Evolutionary conservation across 2,797 vertebrate species (phyloP), one percentile per base, ranked within the genome.

Genomic region (Malurus splendens): DNA sequence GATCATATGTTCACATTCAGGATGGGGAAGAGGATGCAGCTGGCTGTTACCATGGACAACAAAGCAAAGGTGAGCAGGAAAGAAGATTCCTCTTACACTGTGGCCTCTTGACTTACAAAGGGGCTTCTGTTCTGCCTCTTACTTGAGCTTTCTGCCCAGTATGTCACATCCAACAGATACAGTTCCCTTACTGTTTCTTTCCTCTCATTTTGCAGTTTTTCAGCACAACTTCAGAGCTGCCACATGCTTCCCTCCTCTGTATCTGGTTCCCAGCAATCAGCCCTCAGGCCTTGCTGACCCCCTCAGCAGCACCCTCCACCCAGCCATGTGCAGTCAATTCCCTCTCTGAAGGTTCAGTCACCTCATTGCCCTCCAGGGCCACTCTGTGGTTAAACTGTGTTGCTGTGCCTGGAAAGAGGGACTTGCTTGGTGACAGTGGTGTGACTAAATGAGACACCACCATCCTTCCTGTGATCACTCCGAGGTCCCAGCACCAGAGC

Each of bases 31-130:
- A 97, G 98, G 92, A 98, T 98, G 94, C 98, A 99, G 91, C 96
- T 99, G 76, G 98, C 97, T 3, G 98, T 99, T 94, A 99, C 98
- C 66, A 98, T 99, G 97, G 97, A 98, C 81, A 98, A 98, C 78
- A 99, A 98, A 97, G 96, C 96, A 74, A 97, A 98, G 97, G 98
- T 97, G 94, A 97, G 97, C 54, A 32, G 50, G 23, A 39, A 70
- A 62, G 48, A 62, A 20, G 52, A 72, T 84, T 83, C 55, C 44
- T 81, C 38, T 81, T 51, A 70, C 39, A 19, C 23, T 92, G 72
- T 5, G 28, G 64, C 52, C 62, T 85, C 79, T 71, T 65, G 24
- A 36, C 66, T 85, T 67, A 78, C 78, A 73, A 86, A 93, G 74
- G 14, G 39, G 39, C 24, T 81, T 79, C 81, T 73, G 66, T 87